These are phyloP conservation scores for Sepiola atlantica DNA, from an alignment of 2,888 invertebrate genomes.

Conservation along the genomic window DNA sequence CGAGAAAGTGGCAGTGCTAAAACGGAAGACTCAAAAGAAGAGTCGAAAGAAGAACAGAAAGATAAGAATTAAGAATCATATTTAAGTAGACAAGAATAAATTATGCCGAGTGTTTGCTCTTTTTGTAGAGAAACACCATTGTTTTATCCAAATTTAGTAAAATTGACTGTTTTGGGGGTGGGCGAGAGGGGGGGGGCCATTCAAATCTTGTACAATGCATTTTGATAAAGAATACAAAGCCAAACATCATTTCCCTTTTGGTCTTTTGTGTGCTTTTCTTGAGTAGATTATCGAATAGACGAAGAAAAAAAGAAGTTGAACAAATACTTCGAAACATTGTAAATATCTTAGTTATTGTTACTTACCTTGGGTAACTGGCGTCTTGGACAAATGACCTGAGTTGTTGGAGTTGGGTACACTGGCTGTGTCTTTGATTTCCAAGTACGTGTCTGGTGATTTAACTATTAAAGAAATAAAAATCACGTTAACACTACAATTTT, in stretches of 20 bases:
- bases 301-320: not conserved
- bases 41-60: conserved; percentile 55
- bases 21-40: conserved; percentile 47
- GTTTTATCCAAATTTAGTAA: not conserved
- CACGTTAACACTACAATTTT: not conserved
- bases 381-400: not conserved
- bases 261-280: not conserved
- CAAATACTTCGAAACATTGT: not conserved
- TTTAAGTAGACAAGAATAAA: not conserved
- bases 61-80: conserved; percentile 55
- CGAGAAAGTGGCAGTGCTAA: conserved; percentile 54
- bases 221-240: not conserved
- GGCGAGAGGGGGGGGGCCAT: not conserved
- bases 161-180: not conserved
- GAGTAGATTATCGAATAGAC: not conserved
- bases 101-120: not conserved
- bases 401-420: not conserved
- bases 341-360: not conserved
- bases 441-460: not conserved
- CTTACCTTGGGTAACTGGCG: not conserved
- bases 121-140: not conserved
- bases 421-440: not conserved
- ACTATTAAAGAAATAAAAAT: conserved; percentile 14
- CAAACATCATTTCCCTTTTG: not conserved
- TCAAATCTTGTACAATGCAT: not conserved